A percentile compares a stretch with the other conserved stretches of the same genome.
phyloP scores from a whole-genome alignment of 2,888 invertebrate species.

The Marasmarcha lunaedactyla region DNA sequence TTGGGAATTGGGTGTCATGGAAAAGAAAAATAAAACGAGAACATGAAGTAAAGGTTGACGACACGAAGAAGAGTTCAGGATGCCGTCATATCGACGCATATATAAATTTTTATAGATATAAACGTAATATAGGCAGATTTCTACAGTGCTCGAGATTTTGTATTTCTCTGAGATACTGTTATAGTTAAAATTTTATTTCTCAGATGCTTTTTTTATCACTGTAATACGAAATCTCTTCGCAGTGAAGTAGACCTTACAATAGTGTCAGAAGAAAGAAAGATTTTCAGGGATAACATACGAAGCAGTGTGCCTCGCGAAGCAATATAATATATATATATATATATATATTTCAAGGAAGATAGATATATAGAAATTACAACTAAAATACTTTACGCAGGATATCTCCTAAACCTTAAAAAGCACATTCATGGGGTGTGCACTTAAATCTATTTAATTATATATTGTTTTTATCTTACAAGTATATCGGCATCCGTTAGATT shows the following conservation, averaged over 20 bases:
- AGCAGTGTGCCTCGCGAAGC: slow-evolving; percentile 65
- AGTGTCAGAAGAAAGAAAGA: slow-evolving; percentile 27
- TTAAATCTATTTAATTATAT: slow-evolving; percentile 42
- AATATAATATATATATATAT: too few relatives aligned
- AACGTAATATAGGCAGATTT: too few relatives aligned
- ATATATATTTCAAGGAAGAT: slow-evolving; percentile 40
- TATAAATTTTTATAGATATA: slow-evolving; percentile 1
- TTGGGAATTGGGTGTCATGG: slow-evolving; percentile 87
- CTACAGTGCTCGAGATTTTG: too few relatives aligned
- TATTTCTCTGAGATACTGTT: too few relatives aligned
- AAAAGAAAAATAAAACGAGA: slow-evolving; percentile 73
- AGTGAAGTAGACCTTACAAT: neutral
- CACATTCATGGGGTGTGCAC: slow-evolving; percentile 69
- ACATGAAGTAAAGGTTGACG: slow-evolving; percentile 59
- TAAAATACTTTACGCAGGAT: slow-evolving; percentile 46
- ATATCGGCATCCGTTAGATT: slow-evolving; percentile 57
- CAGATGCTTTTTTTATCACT: too few relatives aligned
- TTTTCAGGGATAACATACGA: slow-evolving; percentile 40
- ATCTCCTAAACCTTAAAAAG: slow-evolving; percentile 56
- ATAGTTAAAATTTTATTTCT: too few relatives aligned
- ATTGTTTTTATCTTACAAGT: slow-evolving; percentile 26
- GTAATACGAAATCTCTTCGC: neutral
- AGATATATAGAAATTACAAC: slow-evolving; percentile 41
- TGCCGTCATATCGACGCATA: slow-evolving; percentile 15
- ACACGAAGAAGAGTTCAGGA: slow-evolving; percentile 28